A percentile compares a stretch with the other conserved stretches of the same genome.
Conservation (phyloP, 2,797 vertebrate species). For the Crenuchus spilurus region DNA sequence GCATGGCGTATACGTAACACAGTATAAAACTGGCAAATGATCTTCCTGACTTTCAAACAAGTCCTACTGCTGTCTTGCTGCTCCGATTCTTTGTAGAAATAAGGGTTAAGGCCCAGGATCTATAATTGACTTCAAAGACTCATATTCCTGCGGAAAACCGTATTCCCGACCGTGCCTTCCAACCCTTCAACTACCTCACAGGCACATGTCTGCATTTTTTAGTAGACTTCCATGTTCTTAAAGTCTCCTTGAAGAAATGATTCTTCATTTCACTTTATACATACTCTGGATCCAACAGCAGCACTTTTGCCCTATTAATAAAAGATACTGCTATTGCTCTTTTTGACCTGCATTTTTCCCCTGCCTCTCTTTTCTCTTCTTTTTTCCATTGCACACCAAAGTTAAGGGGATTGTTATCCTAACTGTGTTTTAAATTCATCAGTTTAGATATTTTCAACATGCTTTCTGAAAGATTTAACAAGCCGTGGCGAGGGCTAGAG, state of each 20-base stretch:
- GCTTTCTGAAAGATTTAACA: slow-evolving; percentile 66
- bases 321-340: not conserved
- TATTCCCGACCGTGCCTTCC: slow-evolving; percentile 53
- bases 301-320: slow-evolving; percentile 55
- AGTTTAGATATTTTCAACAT: slow-evolving; percentile 56
- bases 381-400: slow-evolving; percentile 53
- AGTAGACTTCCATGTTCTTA: slow-evolving; percentile 61
- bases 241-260: slow-evolving; percentile 67
- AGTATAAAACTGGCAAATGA: too few species aligned
- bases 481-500: slow-evolving; percentile 60
- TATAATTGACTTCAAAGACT: slow-evolving; percentile 65
- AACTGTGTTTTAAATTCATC: slow-evolving; percentile 66
- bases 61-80: too few species aligned
- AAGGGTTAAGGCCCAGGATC: slow-evolving; percentile 61
- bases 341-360: slow-evolving; percentile 54
- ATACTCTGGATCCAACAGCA: slow-evolving; percentile 60
- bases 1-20: too few species aligned
- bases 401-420: slow-evolving; percentile 57
- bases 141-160: slow-evolving; percentile 58
- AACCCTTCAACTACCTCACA: slow-evolving; percentile 58
- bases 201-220: slow-evolving; percentile 59
- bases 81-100: not conserved
- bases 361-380: not conserved
- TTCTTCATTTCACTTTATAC: slow-evolving; percentile 64
- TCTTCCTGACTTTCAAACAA: too few species aligned